phyloP scores from a whole-genome alignment of 2,888 invertebrate genomes.

The Arrhopalites spinosus region DNA sequence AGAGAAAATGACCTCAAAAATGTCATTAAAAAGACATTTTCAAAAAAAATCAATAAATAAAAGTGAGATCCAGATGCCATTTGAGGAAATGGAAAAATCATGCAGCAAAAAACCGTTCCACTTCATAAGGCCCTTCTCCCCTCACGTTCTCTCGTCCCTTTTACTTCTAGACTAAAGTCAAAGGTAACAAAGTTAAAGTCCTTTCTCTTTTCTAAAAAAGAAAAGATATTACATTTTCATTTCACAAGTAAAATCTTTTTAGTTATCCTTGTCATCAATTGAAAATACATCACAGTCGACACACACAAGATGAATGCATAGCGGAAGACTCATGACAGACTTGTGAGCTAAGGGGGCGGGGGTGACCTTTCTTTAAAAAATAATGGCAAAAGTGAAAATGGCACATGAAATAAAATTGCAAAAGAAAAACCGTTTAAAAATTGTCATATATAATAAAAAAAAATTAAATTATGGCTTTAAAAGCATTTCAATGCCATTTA shows the following conservation, averaged over 20 bases:
- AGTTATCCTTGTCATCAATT: conserved; percentile 9
- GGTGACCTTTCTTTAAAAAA: conserved; percentile 33
- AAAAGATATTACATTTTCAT: conserved; percentile 19
- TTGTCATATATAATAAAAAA: no score
- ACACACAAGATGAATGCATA: conserved; percentile 18
- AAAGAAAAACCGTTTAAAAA: no score
- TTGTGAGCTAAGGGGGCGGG: no score
- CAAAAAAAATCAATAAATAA: conserved; percentile 35
- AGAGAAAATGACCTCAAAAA: conserved; percentile 35
- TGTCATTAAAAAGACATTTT: conserved; percentile 43
- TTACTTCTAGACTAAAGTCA: background rate
- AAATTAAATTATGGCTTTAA: no score
- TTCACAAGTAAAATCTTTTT: conserved; percentile 17
- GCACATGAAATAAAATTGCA: background rate
- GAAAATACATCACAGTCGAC: conserved; percentile 21
- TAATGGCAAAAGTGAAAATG: conserved; percentile 11
- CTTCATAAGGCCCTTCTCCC: conserved; percentile 24
- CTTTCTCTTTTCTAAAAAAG: background rate
- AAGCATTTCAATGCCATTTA: no score
- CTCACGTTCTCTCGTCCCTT: background rate
- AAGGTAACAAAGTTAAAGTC: conserved; percentile 14
- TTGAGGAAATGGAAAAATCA: conserved; percentile 37
- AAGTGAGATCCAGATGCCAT: conserved; percentile 29
- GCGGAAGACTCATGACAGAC: conserved; percentile 26
- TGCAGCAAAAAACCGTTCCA: conserved; percentile 27